These are phyloP conservation scores for Prionailurus viverrinus DNA, from an alignment of 2,113 vertebrate species.

Conservation along the genomic window DNA sequence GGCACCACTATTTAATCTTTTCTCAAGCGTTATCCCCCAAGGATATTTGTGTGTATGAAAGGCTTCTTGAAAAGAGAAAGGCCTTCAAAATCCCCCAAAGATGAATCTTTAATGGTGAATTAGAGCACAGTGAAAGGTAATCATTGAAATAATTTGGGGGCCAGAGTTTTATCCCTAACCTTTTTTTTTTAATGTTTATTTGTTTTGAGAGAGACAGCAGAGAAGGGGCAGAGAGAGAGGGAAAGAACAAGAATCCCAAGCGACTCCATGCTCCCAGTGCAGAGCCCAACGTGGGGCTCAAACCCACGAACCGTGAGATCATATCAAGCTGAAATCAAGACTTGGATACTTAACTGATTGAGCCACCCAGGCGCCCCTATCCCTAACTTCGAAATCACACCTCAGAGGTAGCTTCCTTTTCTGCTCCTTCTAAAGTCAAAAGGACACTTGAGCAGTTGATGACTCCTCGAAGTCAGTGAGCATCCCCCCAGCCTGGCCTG, in stretches of 20 bases:
- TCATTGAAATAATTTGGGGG: not conserved
- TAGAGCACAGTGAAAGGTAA: not conserved
- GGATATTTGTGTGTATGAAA: not conserved
- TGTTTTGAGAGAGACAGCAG: too few species aligned
- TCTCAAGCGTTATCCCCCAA: not conserved
- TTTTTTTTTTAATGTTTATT: not conserved
- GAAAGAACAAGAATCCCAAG: too few species aligned
- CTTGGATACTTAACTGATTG: too few species aligned
- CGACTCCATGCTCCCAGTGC: too few species aligned
- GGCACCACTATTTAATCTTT: not conserved
- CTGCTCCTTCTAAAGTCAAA: constrained; percentile 36
- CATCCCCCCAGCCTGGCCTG: not conserved
- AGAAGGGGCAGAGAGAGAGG: too few species aligned
- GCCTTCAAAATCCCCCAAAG: not conserved
- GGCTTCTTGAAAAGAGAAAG: constrained; percentile 21
- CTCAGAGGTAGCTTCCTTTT: constrained; percentile 17
- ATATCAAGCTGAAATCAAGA: too few species aligned
- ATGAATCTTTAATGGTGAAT: not conserved
- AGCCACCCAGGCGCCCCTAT: too few species aligned
- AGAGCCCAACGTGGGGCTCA: too few species aligned
- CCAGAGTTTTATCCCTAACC: not conserved
- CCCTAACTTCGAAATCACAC: not conserved
- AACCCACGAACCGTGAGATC: too few species aligned
- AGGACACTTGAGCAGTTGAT: not conserved
- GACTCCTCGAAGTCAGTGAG: not conserved